These are phyloP conservation scores for Isichthys henryi DNA, from an alignment of 2,113 vertebrate species.

Conservation along the genomic window DNA sequence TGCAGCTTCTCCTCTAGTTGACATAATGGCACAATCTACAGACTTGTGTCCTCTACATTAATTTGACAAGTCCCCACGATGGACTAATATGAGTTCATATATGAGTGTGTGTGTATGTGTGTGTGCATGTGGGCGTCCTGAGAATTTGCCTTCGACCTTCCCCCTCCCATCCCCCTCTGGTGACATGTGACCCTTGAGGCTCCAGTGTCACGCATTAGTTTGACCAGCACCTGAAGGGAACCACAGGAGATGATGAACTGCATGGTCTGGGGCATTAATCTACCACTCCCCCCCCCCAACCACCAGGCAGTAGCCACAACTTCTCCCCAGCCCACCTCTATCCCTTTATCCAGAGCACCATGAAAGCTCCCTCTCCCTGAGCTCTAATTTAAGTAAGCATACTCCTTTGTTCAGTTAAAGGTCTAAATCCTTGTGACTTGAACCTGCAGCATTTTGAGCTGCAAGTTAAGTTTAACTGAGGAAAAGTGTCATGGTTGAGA, in stretches of 20 bases:
- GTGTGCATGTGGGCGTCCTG: constrained; percentile 11
- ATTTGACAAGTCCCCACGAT: neutral
- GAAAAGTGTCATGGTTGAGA: neutral
- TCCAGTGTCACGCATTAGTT: constrained; percentile 30
- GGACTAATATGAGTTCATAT: neutral
- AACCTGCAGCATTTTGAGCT: neutral
- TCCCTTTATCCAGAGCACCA: neutral
- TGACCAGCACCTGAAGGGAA: constrained; percentile 42
- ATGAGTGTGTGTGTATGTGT: neutral
- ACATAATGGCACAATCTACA: neutral
- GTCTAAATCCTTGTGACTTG: neutral
- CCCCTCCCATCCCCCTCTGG: neutral
- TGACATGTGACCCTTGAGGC: constrained; percentile 52
- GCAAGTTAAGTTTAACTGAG: neutral
- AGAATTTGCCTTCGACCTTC: neutral
- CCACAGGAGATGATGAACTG: constrained; percentile 58
- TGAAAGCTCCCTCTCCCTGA: neutral
- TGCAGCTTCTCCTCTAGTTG: neutral
- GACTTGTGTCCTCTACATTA: neutral
- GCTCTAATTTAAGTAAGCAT: neutral
- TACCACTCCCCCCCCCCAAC: constrained; percentile 15
- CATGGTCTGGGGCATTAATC: constrained; percentile 50
- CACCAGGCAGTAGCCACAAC: too few relatives aligned
- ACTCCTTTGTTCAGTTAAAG: neutral
- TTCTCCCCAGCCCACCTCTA: neutral